phyloP scores from a whole-genome alignment of 2,113 vertebrate genomes.

The Cyanoderma ruficeps region DNA sequence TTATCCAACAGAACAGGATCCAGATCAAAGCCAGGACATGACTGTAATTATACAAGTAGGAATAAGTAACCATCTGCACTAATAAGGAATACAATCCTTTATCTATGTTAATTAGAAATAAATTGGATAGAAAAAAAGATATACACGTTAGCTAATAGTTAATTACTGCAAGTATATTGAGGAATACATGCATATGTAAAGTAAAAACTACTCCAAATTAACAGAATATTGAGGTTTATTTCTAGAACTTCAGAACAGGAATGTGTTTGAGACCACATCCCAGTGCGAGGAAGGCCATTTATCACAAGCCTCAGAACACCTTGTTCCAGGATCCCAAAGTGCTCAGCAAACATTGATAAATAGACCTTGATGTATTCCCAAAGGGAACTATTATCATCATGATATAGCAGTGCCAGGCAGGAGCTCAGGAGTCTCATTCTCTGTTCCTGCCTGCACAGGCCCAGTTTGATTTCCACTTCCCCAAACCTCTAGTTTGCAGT shows the following conservation, averaged over 20 bases:
- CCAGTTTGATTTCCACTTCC: background rate
- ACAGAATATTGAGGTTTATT: background rate
- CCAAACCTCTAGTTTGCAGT: background rate
- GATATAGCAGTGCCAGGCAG: background rate
- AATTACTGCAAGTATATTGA: background rate
- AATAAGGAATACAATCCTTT: background rate
- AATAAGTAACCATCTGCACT: background rate
- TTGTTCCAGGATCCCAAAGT: constrained; percentile 11
- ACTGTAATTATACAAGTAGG: background rate
- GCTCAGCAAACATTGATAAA: background rate
- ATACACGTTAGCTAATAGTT: background rate
- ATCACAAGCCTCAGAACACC: background rate
- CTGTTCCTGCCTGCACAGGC: background rate
- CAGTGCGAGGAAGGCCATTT: background rate
- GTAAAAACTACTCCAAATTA: background rate
- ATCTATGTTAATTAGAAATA: constrained; percentile 13
- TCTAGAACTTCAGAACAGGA: background rate
- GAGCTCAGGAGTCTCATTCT: background rate
- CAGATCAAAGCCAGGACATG: background rate
- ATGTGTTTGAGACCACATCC: background rate
- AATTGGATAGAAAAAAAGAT: background rate
- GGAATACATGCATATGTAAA: background rate
- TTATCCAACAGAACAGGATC: background rate
- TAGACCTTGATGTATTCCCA: background rate
- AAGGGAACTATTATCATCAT: background rate